Conservation (phyloP, 1,140 invertebrate genomes). For the Papilio xuthus region DNA sequence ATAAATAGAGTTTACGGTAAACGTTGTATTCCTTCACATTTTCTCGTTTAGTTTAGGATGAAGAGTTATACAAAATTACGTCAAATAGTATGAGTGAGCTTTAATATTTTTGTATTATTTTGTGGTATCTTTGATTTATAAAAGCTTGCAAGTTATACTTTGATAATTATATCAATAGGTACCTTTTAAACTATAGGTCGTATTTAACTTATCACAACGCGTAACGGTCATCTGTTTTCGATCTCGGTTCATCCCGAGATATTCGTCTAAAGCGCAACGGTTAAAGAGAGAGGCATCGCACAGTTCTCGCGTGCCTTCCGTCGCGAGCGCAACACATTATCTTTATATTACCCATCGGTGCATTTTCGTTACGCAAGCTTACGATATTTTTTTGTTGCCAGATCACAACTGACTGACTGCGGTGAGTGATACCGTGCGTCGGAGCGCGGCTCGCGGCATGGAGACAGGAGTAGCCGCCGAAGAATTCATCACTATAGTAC, state of each 20-base stretch:
- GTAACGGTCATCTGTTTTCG: constrained; percentile 36
- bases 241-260: constrained; percentile 53
- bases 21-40: background rate
- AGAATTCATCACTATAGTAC: constrained; percentile 81
- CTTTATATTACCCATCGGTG: constrained; percentile 53
- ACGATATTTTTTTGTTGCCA: constrained; percentile 66
- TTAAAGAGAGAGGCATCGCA: constrained; percentile 70
- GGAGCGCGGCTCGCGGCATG: constrained; percentile 67
- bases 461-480: constrained; percentile 70
- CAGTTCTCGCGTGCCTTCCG: constrained; percentile 56
- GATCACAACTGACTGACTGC: constrained; percentile 57
- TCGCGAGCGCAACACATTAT: constrained; percentile 56
- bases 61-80: no score
- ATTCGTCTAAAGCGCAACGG: constrained; percentile 59
- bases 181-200: background rate
- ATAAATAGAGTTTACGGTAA: background rate
- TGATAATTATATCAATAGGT: constrained; percentile 2
- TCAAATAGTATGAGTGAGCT: no score
- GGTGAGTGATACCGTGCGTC: constrained; percentile 58
- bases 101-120: background rate
- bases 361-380: constrained; percentile 65
- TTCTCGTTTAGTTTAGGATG: no score
- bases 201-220: constrained; percentile 17
- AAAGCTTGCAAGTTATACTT: background rate
- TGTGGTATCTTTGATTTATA: background rate